phyloP scores from a whole-genome alignment of 2,888 invertebrate species.

The Chalcis sispes region DNA sequence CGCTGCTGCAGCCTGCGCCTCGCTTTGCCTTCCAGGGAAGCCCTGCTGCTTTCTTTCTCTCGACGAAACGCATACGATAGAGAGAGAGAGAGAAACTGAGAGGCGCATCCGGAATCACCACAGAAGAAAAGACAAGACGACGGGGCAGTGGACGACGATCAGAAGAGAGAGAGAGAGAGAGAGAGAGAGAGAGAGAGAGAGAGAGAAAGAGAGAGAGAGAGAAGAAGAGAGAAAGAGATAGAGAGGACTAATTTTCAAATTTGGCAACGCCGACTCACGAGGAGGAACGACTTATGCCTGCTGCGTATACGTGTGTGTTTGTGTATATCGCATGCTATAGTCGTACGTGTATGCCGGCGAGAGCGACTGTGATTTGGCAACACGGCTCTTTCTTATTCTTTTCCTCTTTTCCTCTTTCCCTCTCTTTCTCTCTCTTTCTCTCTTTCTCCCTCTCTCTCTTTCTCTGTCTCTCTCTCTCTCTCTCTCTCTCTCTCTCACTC shows the following conservation, averaged over 20 bases:
- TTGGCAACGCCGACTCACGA: constrained; percentile 55
- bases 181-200: constrained; percentile 18
- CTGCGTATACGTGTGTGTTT: constrained; percentile 20
- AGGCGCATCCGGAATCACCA: constrained; percentile 48
- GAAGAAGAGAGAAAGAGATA: constrained; percentile 28
- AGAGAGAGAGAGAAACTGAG: constrained; percentile 19
- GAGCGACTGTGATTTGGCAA: constrained; percentile 54
- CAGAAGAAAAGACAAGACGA: constrained; percentile 45
- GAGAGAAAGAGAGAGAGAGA: constrained; percentile 8
- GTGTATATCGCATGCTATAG: too few species aligned
- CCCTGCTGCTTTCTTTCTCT: constrained; percentile 13
- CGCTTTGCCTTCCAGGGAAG: constrained; percentile 33
- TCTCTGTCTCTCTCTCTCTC: too few species aligned
- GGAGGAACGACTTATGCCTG: background rate
- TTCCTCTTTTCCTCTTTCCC: too few species aligned
- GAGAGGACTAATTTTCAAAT: constrained; percentile 57
- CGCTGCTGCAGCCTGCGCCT: constrained; percentile 10
- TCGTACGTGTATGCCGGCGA: constrained; percentile 9
- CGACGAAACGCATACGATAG: constrained; percentile 12
- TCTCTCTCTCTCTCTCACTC: too few species aligned
- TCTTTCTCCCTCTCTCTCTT: too few species aligned
- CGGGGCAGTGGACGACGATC: background rate
- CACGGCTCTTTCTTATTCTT: too few species aligned
- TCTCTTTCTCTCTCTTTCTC: too few species aligned
- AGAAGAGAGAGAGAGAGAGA: constrained; percentile 9